These are phyloP conservation scores for Triplophysa dalaica DNA, from an alignment of 2,113 vertebrate genomes.

Conservation along the genomic window DNA sequence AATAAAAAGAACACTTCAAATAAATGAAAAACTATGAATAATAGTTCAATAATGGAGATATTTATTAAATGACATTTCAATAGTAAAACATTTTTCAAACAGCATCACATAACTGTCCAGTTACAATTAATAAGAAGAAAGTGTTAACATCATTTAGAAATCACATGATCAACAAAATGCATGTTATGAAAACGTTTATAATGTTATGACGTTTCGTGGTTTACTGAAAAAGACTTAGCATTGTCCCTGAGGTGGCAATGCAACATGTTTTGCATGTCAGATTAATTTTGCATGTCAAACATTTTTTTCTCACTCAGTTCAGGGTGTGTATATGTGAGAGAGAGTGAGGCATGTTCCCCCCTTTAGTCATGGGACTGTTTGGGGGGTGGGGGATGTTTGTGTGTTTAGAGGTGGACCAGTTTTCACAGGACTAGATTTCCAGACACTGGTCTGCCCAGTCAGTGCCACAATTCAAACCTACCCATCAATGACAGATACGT, in stretches of 20 bases:
- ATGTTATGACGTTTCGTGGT: not conserved
- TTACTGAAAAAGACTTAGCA: not conserved
- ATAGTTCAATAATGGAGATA: too few species aligned
- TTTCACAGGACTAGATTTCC: conserved; percentile 54
- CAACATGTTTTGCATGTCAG: conserved; percentile 29
- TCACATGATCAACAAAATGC: not conserved
- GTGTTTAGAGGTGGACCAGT: conserved; percentile 35
- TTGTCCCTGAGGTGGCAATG: not conserved
- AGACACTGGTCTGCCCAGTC: conserved; percentile 32
- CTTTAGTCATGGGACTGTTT: conserved; percentile 22
- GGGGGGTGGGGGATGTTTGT: conserved; percentile 28
- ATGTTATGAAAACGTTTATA: not conserved
- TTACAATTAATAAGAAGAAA: not conserved
- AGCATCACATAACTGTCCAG: too few species aligned
- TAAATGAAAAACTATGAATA: too few species aligned
- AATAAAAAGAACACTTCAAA: too few species aligned
- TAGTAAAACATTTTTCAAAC: too few species aligned
- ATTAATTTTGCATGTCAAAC: conserved; percentile 41
- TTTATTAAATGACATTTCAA: too few species aligned
- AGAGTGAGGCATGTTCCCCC: conserved; percentile 25
- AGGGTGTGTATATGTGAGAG: not conserved
- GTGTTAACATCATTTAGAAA: too few species aligned
- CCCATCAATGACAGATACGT: conserved; percentile 15
- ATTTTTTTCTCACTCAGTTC: not conserved
- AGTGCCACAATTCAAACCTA: conserved; percentile 5